Evolutionary conservation across 1,140 invertebrate genomes (phyloP), one percentile per base, ranked within the genome.

Genomic region (Sycophila sp.): DNA sequence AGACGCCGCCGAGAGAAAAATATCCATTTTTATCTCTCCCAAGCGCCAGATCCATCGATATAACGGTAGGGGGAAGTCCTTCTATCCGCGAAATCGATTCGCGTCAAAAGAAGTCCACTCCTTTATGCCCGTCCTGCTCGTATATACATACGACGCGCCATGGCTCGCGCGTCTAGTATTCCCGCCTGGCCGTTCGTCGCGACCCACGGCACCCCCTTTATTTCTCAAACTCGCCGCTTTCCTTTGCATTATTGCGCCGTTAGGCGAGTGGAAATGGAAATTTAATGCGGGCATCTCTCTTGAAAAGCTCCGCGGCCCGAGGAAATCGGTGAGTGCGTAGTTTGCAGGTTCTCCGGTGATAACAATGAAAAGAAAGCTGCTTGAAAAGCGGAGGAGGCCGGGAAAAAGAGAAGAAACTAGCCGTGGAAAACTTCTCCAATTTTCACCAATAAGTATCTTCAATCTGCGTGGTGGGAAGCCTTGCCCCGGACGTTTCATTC

Each of bases 401-500:
- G 11, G 49, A 11, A 26, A 28, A 4, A 4, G 3, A 4, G n/a
- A n/a, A n/a, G n/a, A n/a, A n/a, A n/a, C n/a, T n/a, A n/a, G 1
- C n/a, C 6, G 13, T 7, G 17, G 15, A 10, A 56, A 56, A 56
- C 53, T 56, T 56, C 28, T 56, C 53, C 53, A 56, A 56, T 56
- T 56, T 56, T 30, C 30, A 56, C 28, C 53, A 56, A 36, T 56
- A 56, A 56, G 53, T 56, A 56, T 36, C 53, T 56, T 32, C 32
- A 36, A 56, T 56, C 53, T 36, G 32, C 15, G 11, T 51, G 8
- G 38, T 42, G 36, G 13, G 19, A 47, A 47, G 11, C 59, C n/a
- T n/a, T n/a, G n/a, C n/a, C n/a, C n/a, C n/a, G n/a, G n/a, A n/a
- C n/a, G n/a, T n/a, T n/a, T n/a, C n/a, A n/a, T n/a, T n/a, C n/a